phyloP scores from a whole-genome alignment of 2,797 vertebrate species.

The Harpagifer antarcticus region DNA sequence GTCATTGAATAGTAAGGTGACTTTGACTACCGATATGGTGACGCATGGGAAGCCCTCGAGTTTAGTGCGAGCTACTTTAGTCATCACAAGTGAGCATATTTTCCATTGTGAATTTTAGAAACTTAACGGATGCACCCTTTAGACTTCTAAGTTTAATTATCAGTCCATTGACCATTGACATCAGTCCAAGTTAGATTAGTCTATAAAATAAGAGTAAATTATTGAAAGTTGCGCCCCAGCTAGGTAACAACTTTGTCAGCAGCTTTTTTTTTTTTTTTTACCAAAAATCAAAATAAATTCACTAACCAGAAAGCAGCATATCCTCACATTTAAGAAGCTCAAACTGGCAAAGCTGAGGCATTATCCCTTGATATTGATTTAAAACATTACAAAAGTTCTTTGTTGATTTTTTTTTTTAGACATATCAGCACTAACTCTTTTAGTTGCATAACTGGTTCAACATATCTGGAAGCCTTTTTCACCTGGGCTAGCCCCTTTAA shows the following conservation, averaged over 20 bases:
- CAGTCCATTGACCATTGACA: not conserved
- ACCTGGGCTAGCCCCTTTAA: constrained; percentile 10
- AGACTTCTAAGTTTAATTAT: not conserved
- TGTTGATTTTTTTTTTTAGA: not conserved
- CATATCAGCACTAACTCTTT: constrained; percentile 12
- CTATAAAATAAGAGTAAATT: not conserved
- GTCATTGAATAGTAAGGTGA: constrained; percentile 66
- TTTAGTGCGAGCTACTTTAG: constrained; percentile 7
- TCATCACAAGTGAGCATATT: not conserved
- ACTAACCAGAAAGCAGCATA: not conserved
- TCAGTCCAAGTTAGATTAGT: not conserved
- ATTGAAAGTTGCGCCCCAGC: not conserved
- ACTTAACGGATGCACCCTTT: not conserved
- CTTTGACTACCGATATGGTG: constrained; percentile 55
- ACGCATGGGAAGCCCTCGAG: constrained; percentile 6
- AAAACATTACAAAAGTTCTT: not conserved
- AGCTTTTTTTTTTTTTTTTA: not conserved
- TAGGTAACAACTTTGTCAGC: not conserved
- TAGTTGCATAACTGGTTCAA: constrained; percentile 12
- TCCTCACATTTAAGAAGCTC: not conserved
- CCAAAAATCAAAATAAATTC: not conserved
- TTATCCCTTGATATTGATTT: not conserved
- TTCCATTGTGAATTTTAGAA: constrained; percentile 2
- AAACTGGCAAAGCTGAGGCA: not conserved
- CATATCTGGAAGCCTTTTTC: constrained; percentile 24